phyloP scores from a whole-genome alignment of 2,113 vertebrate genomes.

The Stercorarius parasiticus region DNA sequence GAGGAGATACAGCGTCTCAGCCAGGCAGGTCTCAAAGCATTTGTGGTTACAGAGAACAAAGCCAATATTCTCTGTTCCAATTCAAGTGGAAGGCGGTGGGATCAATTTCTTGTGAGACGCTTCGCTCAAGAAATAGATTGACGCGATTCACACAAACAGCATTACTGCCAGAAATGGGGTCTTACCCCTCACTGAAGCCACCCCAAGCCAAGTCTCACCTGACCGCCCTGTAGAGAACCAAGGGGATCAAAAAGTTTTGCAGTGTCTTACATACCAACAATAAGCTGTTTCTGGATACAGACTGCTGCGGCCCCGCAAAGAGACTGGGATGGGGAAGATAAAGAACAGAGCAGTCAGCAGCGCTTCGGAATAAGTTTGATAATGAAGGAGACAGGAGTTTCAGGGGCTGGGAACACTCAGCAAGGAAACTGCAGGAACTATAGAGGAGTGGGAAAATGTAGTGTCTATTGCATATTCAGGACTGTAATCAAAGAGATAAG shows the following conservation, averaged over 20 bases:
- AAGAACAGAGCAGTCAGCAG: neutral
- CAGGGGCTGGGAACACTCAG: constrained; percentile 4
- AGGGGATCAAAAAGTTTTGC: neutral
- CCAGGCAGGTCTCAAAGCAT: neutral
- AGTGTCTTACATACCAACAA: neutral
- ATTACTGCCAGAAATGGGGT: neutral
- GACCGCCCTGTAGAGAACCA: neutral
- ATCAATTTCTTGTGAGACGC: neutral
- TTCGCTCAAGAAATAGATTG: neutral
- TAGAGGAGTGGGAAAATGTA: constrained; percentile 9
- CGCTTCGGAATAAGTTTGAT: neutral
- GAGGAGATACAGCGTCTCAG: neutral
- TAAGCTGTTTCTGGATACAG: neutral
- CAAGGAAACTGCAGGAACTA: neutral
- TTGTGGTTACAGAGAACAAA: neutral
- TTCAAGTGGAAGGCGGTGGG: neutral
- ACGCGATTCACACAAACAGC: neutral
- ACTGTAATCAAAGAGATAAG: constrained; percentile 17
- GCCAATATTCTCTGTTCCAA: neutral
- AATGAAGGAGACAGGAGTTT: neutral
- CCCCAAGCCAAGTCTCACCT: neutral
- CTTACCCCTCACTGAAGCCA: neutral
- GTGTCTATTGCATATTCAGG: constrained; percentile 46
- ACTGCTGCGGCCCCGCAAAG: neutral
- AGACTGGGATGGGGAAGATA: neutral